Percentiles rank a stretch among this genome's conserved stretches.
phyloP scores from a whole-genome alignment of 2,888 invertebrate genomes.

The Lissonota sp. region DNA sequence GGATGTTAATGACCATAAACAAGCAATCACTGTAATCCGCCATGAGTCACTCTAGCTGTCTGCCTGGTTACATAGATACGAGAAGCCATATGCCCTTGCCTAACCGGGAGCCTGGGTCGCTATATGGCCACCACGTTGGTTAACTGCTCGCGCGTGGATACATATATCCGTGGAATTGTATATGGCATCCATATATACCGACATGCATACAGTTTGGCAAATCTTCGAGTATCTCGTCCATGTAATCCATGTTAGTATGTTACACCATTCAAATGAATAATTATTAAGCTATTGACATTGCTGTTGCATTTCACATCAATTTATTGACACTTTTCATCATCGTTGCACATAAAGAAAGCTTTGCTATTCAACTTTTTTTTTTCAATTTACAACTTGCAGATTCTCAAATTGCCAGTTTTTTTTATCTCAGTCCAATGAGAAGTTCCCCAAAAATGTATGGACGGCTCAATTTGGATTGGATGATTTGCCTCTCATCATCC shows the following conservation, averaged over 20 bases:
- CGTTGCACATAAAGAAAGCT: too few relatives aligned
- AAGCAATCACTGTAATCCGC: constrained; percentile 84
- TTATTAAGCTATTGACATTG: constrained; percentile 13
- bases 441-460: too few relatives aligned
- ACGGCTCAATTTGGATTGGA: too few relatives aligned
- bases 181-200: constrained; percentile 9
- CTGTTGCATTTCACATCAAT: too few relatives aligned
- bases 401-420: too few relatives aligned
- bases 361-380: too few relatives aligned
- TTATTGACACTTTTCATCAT: too few relatives aligned
- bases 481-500: too few relatives aligned
- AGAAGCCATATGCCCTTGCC: constrained; percentile 80
- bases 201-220: constrained; percentile 33
- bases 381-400: too few relatives aligned
- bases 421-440: too few relatives aligned
- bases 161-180: constrained; percentile 53
- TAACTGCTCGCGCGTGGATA: constrained; percentile 52
- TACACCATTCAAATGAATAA: constrained; percentile 12
- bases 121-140: constrained; percentile 45
- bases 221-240: constrained; percentile 28
- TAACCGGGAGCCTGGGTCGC: constrained; percentile 69
- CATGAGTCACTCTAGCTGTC: constrained; percentile 84
- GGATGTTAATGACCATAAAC: constrained; percentile 84
- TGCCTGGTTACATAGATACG: constrained; percentile 79
- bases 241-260: constrained; percentile 7